phyloP scores from a whole-genome alignment of 2,888 invertebrate genomes.

The Drosophila engyochracea region DNA sequence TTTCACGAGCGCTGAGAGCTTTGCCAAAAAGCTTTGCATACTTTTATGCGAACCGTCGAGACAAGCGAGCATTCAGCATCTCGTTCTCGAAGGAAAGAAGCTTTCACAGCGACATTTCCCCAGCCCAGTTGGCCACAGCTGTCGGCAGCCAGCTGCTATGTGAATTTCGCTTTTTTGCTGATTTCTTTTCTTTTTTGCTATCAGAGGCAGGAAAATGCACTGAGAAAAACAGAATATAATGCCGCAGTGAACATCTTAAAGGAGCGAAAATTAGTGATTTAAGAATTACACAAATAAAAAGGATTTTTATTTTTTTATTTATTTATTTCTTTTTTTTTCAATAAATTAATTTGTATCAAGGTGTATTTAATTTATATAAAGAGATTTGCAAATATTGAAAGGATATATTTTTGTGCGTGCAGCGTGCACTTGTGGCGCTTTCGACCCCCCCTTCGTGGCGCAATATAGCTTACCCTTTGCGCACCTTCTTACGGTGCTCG shows the following conservation, averaged over 20 bases:
- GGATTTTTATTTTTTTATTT: no score
- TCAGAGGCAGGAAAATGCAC: neutral
- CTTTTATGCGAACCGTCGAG: slow-evolving; percentile 21
- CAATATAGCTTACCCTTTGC: slow-evolving; percentile 5
- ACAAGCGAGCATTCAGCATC: slow-evolving; percentile 28
- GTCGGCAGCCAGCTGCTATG: slow-evolving; percentile 29
- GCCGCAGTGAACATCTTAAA: neutral
- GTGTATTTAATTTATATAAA: neutral
- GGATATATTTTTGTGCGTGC: neutral
- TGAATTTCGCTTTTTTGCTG: slow-evolving; percentile 8
- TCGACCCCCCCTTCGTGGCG: neutral
- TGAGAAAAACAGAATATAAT: neutral
- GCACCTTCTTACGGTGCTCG: slow-evolving; percentile 22
- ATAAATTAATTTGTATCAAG: neutral
- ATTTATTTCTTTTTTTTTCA: no score
- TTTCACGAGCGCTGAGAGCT: slow-evolving; percentile 44
- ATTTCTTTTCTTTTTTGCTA: neutral
- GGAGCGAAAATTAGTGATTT: neutral
- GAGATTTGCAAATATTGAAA: neutral
- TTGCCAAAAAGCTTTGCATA: slow-evolving; percentile 55
- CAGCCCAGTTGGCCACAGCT: slow-evolving; percentile 44
- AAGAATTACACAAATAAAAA: neutral
- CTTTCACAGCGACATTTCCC: slow-evolving; percentile 39
- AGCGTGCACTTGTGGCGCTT: slow-evolving; percentile 68
- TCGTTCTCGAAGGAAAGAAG: slow-evolving; percentile 14